These are phyloP conservation scores for Tethya wilhelma DNA, from an alignment of 37 sponge, comb jelly and placozoan species.

Conservation along the genomic window DNA sequence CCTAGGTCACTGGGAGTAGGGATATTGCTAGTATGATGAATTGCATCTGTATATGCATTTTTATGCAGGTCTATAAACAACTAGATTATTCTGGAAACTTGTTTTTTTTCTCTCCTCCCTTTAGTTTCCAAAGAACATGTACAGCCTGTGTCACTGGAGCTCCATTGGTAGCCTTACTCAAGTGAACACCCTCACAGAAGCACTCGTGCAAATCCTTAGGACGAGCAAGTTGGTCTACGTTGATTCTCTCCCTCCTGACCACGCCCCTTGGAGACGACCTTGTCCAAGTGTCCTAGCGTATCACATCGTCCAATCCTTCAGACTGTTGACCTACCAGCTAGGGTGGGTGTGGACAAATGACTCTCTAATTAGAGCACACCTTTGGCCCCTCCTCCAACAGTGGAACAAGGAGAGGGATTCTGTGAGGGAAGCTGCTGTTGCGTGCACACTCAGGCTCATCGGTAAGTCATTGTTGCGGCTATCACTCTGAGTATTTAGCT, in stretches of 20 bases:
- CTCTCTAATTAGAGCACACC: slow-evolving; percentile 35
- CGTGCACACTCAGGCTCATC: slow-evolving; percentile 47
- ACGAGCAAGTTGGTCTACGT: slow-evolving; percentile 33
- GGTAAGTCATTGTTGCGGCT: slow-evolving; percentile 45
- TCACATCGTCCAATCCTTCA: slow-evolving; percentile 40
- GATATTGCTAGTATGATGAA: too few species aligned
- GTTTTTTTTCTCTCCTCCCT: not conserved
- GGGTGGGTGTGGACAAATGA: slow-evolving; percentile 75
- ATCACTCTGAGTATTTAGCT: not conserved
- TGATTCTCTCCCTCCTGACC: slow-evolving; percentile 7
- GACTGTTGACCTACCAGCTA: slow-evolving; percentile 21
- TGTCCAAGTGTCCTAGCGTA: slow-evolving; percentile 41
- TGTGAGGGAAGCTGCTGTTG: slow-evolving; percentile 51
- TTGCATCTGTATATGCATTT: too few species aligned
- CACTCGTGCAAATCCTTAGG: slow-evolving; percentile 35
- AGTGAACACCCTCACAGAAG: slow-evolving; percentile 4
- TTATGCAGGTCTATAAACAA: too few species aligned
- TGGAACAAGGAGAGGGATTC: slow-evolving; percentile 40
- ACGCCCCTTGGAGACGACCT: slow-evolving; percentile 38
- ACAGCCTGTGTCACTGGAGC: slow-evolving; percentile 18
- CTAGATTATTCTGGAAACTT: too few species aligned
- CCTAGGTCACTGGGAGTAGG: too few species aligned
- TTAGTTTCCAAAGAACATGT: slow-evolving; percentile 15
- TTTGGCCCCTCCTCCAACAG: slow-evolving; percentile 62
- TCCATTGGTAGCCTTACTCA: not conserved